phyloP scores from a whole-genome alignment of 2,888 invertebrate species.

The Hydropsyche betteni region DNA sequence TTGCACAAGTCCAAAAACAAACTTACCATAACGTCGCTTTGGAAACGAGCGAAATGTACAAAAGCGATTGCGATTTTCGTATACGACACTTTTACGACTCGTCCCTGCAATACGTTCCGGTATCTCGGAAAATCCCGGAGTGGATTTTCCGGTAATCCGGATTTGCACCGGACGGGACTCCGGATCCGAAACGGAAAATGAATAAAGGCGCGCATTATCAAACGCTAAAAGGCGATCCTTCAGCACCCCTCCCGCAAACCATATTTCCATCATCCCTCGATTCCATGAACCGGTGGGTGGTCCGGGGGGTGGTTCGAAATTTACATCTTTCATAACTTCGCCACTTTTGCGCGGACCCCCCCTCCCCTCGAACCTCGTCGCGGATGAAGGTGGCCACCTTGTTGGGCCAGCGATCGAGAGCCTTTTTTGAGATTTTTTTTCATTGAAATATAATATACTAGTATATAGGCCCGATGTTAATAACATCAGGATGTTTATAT shows the following conservation, averaged over 20 bases:
- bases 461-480: too few species aligned
- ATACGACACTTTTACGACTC: too few species aligned
- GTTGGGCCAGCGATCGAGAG: too few species aligned
- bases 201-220: slow-evolving; percentile 32
- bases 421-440: too few species aligned
- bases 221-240: slow-evolving; percentile 34
- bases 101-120: slow-evolving; percentile 1
- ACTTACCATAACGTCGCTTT: too few species aligned
- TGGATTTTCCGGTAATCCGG: slow-evolving; percentile 38
- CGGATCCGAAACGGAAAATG: slow-evolving; percentile 36
- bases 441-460: too few species aligned
- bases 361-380: background rate
- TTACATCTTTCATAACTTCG: slow-evolving; percentile 27
- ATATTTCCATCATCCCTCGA: background rate
- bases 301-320: background rate
- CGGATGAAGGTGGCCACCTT: too few species aligned
- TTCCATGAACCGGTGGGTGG: too few species aligned
- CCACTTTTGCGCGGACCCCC: background rate
- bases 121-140: slow-evolving; percentile 6
- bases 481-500: too few species aligned
- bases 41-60: too few species aligned
- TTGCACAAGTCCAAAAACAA: too few species aligned
- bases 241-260: background rate
- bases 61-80: too few species aligned
- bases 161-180: slow-evolving; percentile 28